Evolutionary conservation across 2,113 vertebrate genomes (phyloP).

Genomic region (Megatriorchis doriae): DNA sequence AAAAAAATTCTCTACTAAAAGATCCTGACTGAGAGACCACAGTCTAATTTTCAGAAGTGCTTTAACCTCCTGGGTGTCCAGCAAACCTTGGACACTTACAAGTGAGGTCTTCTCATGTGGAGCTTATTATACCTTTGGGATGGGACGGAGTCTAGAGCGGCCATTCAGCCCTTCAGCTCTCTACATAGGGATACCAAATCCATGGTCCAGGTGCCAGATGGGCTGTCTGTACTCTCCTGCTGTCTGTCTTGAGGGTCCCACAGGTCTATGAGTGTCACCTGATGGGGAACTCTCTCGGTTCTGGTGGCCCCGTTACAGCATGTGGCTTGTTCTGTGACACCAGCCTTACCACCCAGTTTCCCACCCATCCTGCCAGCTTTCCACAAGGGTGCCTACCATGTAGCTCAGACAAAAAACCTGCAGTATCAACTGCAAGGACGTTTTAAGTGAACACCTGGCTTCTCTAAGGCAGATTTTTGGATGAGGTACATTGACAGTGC

Average conservation of each 20-base stretch:
- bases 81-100: background rate
- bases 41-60: background rate
- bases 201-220: background rate
- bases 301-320: background rate
- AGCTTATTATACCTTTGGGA: background rate
- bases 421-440: background rate
- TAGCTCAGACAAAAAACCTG: background rate
- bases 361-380: background rate
- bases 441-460: background rate
- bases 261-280: background rate
- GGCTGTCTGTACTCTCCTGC: background rate
- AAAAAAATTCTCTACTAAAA: background rate
- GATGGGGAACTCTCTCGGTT: background rate
- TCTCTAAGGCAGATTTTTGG: background rate
- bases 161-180: background rate
- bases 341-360: background rate
- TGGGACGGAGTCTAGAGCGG: background rate
- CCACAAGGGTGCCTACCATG: background rate
- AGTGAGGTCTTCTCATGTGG: background rate
- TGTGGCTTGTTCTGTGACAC: background rate
- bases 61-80: background rate
- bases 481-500: fast-evolving
- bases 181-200: background rate
- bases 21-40: background rate
- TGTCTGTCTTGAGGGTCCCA: background rate